A percentile compares a stretch with the other conserved stretches of the same genome.
phyloP scores from a whole-genome alignment of 2,888 invertebrate species.

The Napeogenes inachia region DNA sequence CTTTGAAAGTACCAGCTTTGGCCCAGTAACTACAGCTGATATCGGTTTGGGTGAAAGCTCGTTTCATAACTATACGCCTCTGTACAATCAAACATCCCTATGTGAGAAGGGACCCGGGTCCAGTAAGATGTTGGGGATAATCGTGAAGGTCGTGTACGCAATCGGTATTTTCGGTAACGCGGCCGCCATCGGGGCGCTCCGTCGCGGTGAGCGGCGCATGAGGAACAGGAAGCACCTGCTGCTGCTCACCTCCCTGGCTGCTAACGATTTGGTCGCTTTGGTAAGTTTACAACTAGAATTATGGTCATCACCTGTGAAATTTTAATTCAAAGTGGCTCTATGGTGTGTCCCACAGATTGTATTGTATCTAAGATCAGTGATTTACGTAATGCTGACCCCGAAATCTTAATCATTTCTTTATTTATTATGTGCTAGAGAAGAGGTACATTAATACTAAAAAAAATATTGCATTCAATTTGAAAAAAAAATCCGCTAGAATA shows the following conservation, averaged over 20 bases:
- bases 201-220: conserved; percentile 82
- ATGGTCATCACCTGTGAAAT: neutral
- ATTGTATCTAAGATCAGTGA: too few relatives aligned
- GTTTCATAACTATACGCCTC: neutral
- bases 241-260: conserved; percentile 86
- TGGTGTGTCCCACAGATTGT: too few relatives aligned
- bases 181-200: conserved; percentile 85
- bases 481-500: too few relatives aligned
- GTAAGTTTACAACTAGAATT: conserved; percentile 40
- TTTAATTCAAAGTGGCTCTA: too few relatives aligned
- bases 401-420: too few relatives aligned
- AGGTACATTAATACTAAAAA: too few relatives aligned
- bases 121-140: conserved; percentile 37
- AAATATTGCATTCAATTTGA: too few relatives aligned
- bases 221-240: conserved; percentile 89
- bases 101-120: conserved; percentile 9
- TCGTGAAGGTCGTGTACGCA: conserved; percentile 77
- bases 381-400: too few relatives aligned
- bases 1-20: neutral
- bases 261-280: conserved; percentile 86
- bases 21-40: neutral
- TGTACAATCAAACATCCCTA: neutral
- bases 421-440: too few relatives aligned
- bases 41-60: neutral
- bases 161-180: conserved; percentile 86